Evolutionary conservation across 2,113 vertebrate species (phyloP).

Genomic region (Chunga burmeisteri): DNA sequence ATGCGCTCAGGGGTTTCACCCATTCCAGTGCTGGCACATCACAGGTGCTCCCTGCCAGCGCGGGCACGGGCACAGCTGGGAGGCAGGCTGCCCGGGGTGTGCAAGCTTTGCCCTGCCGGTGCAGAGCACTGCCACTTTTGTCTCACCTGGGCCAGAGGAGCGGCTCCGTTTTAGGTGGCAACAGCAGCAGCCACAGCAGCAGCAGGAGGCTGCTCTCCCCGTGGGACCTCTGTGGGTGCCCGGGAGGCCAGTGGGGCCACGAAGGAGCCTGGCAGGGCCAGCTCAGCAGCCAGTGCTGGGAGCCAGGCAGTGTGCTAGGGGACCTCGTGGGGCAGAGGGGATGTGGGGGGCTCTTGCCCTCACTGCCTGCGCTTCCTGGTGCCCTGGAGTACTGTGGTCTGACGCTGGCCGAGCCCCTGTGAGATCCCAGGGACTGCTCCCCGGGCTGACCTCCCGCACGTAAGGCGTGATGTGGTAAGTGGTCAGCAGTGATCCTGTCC

Average conservation of each 20-base stretch:
- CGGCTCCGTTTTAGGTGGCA: constrained; percentile 38
- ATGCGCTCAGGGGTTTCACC: background rate
- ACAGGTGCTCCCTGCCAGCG: background rate
- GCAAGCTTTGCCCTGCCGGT: background rate
- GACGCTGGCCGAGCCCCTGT: background rate
- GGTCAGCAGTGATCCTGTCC: fast-evolving
- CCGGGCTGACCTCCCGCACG: background rate
- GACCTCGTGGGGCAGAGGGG: background rate
- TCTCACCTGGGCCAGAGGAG: background rate
- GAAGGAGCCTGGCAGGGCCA: background rate
- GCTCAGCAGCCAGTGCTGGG: background rate
- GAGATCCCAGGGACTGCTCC: background rate
- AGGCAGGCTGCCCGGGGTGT: background rate
- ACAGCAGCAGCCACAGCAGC: background rate
- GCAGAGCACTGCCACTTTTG: background rate
- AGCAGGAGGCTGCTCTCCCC: background rate
- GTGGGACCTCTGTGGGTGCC: fast-evolving
- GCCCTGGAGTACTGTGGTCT: fast-evolving
- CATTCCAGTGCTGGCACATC: fast-evolving
- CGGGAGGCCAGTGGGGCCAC: background rate
- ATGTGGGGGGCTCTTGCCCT: background rate
- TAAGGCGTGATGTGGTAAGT: fast-evolving
- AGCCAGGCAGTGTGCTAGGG: background rate
- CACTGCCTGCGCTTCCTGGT: background rate
- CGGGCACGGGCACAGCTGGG: background rate